phyloP scores from a whole-genome alignment of 2,113 vertebrate genomes.

The Microtus ochrogaster region DNA sequence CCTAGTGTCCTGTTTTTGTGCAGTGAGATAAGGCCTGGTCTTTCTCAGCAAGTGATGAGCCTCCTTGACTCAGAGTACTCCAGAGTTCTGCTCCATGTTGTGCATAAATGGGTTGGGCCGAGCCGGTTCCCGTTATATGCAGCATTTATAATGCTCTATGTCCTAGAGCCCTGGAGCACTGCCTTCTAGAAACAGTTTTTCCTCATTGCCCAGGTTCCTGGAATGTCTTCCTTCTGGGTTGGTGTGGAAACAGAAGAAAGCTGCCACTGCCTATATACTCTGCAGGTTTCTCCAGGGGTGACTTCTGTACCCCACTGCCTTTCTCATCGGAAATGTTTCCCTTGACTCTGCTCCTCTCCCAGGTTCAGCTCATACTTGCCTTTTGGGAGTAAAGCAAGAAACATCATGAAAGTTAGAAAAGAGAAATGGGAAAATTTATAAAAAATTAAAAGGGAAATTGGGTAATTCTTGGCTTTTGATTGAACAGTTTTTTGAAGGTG shows the following conservation, averaged over 20 bases:
- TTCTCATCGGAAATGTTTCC: not conserved
- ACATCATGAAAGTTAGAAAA: not conserved
- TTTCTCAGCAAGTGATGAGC: not conserved
- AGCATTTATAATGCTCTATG: not conserved
- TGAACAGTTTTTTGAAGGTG: not conserved
- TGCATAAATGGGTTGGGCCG: not conserved
- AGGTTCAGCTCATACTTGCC: not conserved
- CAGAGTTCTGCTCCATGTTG: not conserved
- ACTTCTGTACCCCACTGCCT: not conserved
- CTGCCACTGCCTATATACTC: not conserved
- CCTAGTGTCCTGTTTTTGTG: not conserved
- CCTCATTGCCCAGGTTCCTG: not conserved
- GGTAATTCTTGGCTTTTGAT: constrained; percentile 1
- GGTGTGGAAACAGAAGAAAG: not conserved
- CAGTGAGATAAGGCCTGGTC: not conserved
- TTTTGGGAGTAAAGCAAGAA: not conserved
- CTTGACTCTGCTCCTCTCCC: not conserved
- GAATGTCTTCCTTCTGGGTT: not conserved
- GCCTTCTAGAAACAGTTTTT: not conserved
- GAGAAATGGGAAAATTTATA: not conserved
- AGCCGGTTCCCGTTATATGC: not conserved
- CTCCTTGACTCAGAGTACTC: not conserved
- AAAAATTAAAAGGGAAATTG: not conserved
- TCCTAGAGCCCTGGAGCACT: not conserved
- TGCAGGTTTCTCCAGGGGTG: not conserved